phyloP scores from a whole-genome alignment of 2,888 invertebrate species.

The Himalopsyche japonica region DNA sequence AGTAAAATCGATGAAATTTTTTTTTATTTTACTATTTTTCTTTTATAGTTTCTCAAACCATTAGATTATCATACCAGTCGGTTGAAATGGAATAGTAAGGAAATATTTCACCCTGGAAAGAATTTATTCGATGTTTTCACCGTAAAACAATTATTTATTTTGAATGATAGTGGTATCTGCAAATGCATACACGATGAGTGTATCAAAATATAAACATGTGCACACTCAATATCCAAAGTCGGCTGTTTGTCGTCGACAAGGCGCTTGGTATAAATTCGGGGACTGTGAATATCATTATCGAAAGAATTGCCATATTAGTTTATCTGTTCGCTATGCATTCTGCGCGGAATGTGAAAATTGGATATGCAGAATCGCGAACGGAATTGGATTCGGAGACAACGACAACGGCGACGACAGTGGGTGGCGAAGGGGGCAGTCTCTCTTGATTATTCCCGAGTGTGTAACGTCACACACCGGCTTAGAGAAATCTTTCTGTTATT shows the following conservation, averaged over 20 bases:
- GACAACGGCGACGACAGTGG: not conserved
- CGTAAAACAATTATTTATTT: too few relatives aligned
- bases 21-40: too few relatives aligned
- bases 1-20: too few relatives aligned
- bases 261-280: not conserved
- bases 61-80: too few relatives aligned
- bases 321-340: not conserved
- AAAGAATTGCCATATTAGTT: constrained; percentile 2
- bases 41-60: too few relatives aligned
- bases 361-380: constrained; percentile 12
- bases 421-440: not conserved
- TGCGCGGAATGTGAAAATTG: constrained; percentile 22
- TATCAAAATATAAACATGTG: not conserved
- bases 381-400: constrained; percentile 31
- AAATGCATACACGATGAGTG: too few relatives aligned
- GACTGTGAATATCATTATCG: not conserved
- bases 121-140: too few relatives aligned
- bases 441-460: not conserved
- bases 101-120: too few relatives aligned
- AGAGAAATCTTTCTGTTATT: not conserved
- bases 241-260: not conserved
- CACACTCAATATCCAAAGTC: not conserved
- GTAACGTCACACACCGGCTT: not conserved
- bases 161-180: too few relatives aligned
- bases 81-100: too few relatives aligned